Evolutionary conservation across 2,888 invertebrate genomes (phyloP).

Genomic region (Nomada lathburiana): DNA sequence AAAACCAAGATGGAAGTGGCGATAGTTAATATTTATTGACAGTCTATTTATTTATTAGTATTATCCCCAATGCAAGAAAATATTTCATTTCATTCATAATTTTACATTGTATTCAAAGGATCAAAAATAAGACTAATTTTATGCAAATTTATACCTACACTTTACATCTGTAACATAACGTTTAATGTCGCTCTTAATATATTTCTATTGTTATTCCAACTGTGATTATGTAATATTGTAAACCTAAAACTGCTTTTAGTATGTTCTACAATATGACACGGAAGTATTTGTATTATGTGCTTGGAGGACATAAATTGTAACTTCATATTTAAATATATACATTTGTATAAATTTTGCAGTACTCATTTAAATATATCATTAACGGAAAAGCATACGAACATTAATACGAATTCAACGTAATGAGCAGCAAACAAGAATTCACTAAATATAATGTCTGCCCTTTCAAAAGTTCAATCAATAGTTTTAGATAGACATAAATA

Average conservation of each 20-base stretch:
- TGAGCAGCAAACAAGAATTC: conserved; percentile 63
- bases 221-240: not conserved
- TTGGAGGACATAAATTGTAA: not conserved
- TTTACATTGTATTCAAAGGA: not conserved
- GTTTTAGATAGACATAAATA: too few species aligned
- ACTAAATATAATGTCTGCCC: conserved; percentile 51
- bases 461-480: conserved; percentile 31
- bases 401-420: conserved; percentile 66
- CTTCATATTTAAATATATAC: conserved; percentile 16
- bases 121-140: not conserved
- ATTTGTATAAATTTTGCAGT: not conserved
- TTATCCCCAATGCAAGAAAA: not conserved
- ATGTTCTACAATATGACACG: not conserved
- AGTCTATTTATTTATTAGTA: not conserved
- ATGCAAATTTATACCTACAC: not conserved
- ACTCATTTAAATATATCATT: not conserved
- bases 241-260: not conserved
- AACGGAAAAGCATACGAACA: conserved; percentile 12
- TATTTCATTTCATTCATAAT: not conserved
- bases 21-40: conserved; percentile 34
- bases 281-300: not conserved
- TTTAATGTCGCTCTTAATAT: not conserved
- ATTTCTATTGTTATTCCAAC: not conserved
- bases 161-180: not conserved
- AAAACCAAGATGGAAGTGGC: conserved; percentile 12